Base-by-base conservation (phyloP, 2,797 vertebrate species). In the Spheniscus humboldti region DNA sequence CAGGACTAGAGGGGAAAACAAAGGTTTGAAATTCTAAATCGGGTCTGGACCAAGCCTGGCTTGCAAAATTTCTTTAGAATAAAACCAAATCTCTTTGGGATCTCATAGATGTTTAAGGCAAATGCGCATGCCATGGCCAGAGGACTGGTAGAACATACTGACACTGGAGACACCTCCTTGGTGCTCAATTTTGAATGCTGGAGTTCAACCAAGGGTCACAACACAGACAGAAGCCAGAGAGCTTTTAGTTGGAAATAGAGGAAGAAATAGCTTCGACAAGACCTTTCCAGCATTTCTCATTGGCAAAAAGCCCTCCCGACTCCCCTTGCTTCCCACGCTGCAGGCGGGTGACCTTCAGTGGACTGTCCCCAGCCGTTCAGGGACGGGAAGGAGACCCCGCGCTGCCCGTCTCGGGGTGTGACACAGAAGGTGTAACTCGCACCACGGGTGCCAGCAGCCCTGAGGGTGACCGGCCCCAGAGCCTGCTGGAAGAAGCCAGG, bases 91-190 rank as follows among this genome's bases (percentile, higher is more conserved):
- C 64, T 73, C 74, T 31, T 23, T 15, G 39, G 37, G 63, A 73
- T 31, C 35, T 33, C 57, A 10, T 0, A 39, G 47, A 31, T 18
- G 31, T 24, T 33, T 18, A 18, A 57, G 3, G 53, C 27, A 43
- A n/a, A 27, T 0, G 1, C 5, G 2, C 10, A 3, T 35, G 41
- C 24, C 0, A 1, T 2, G 5, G 47, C 23, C 43, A 69, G 67
- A 64, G 69, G 27, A 18, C 33, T n/a, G 28, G 55, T 0, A 56
- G 62, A 41, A 76, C 52, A 39, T 13, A n/a, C 13, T 8, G 68
- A 85, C 37, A 17, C 43, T 30, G 50, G 15, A 82, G 77, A 16
- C 5, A 24, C 41, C 27, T 68, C 72, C 81, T 33, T 4, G 24
- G 39, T 28, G 59, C 68, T 79, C 31, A 17, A 11, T 2, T 37